Base-by-base conservation (phyloP, 2,888 invertebrate genomes). In the Micropterix aruncella region DNA sequence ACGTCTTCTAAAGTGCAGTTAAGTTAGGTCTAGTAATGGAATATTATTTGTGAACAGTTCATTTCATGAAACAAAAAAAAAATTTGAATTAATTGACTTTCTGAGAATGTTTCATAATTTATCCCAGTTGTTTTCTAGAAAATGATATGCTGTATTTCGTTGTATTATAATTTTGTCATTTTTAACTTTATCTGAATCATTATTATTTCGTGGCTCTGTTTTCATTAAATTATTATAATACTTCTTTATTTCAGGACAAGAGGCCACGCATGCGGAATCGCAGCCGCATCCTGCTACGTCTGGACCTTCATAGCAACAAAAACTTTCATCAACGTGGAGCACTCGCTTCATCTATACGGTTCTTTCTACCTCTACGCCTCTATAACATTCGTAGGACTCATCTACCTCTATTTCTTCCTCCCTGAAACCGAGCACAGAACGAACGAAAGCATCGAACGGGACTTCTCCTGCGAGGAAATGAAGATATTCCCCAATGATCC, bases 351-450 rank as follows among this genome's bases (percentile, higher is more conserved):
- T 3, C 50, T 61, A 2, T 53, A 55, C 18, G 61, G 62, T 12
- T 53, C 56, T 2, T 56, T 59, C 50, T 57, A 54, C 49, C 48
- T 60, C 16, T 61, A 58, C 50, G 55, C 58, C 14, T 38, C 37
- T 7, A 50, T 54, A n/a, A 54, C 55, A 18, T 40, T 55, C 1
- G 4, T 57, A 2, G 61, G 60, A 38, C 54, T 57, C 19, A 40
- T 58, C 4, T 56, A 55, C 40, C 53, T 60, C 19, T 60, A 56
- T 48, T 55, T 56, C 43, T 48, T 51, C 18, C 45, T 62, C 44
- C 57, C 59, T 3, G 61, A 62, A 50, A 62, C 62, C 0, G 61
- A 62, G 51, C 58, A 57, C 2, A 52, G 53, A 38, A 47, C 53
- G 3, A 48, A 59, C 16, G 54, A 57, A 46, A 55, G 57, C 38